These are phyloP conservation scores for Ditula angustiorana DNA, from an alignment of 2,888 invertebrate species.

Conservation along the genomic window DNA sequence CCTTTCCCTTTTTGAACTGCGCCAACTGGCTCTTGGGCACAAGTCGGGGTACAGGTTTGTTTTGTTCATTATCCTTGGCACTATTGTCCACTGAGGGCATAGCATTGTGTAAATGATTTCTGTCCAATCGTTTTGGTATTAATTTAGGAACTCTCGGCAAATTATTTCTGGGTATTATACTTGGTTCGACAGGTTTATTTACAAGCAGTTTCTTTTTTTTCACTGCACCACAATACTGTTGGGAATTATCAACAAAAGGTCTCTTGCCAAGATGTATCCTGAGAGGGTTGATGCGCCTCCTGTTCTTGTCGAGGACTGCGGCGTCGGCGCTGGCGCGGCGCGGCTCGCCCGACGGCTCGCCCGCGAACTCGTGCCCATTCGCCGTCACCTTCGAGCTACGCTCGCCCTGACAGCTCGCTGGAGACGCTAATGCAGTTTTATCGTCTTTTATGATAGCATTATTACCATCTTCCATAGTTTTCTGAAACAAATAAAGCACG, in stretches of 20 bases:
- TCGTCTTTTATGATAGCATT: constrained; percentile 75
- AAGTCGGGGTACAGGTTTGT: constrained; percentile 79
- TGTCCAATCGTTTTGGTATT: constrained; percentile 69
- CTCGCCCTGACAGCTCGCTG: constrained; percentile 71
- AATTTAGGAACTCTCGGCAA: constrained; percentile 72
- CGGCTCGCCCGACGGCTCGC: constrained; percentile 56
- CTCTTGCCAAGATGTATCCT: constrained; percentile 79
- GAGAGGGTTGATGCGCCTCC: constrained; percentile 77
- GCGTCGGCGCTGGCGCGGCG: constrained; percentile 60
- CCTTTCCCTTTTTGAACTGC: constrained; percentile 78
- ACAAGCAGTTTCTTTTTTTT: constrained; percentile 70
- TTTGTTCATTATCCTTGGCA: constrained; percentile 67
- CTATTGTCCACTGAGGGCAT: constrained; percentile 59
- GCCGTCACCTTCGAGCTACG: constrained; percentile 70
- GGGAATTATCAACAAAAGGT: constrained; percentile 79
- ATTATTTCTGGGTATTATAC: constrained; percentile 52
- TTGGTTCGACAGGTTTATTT: constrained; percentile 67
- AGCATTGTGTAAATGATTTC: constrained; percentile 70
- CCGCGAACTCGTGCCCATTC: constrained; percentile 71
- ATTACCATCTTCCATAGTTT: constrained; percentile 86
- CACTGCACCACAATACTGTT: constrained; percentile 64
- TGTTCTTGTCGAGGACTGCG: constrained; percentile 66
- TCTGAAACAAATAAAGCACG: constrained; percentile 78
- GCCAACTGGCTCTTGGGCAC: constrained; percentile 79
- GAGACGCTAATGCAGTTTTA: constrained; percentile 67